phyloP scores from a whole-genome alignment of 2,888 invertebrate species.

The Phania funesta region DNA sequence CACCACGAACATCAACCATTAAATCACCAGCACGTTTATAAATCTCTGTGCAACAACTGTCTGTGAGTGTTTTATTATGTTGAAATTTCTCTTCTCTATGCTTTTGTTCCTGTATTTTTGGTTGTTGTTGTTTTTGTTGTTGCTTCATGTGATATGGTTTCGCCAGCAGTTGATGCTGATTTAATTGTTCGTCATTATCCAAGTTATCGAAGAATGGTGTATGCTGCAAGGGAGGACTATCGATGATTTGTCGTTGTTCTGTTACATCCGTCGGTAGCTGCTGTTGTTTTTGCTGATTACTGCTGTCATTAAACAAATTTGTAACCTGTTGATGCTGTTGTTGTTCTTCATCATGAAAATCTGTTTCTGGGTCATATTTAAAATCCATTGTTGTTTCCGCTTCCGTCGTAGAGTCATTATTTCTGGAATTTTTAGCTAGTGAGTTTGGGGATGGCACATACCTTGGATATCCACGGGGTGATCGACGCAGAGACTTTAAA shows the following conservation, averaged over 20 bases:
- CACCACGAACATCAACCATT: slow-evolving; percentile 29
- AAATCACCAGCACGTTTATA: slow-evolving; percentile 43
- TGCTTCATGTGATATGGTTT: slow-evolving; percentile 19
- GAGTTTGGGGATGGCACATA: slow-evolving; percentile 3
- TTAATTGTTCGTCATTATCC: slow-evolving; percentile 19
- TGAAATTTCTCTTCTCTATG: slow-evolving; percentile 1
- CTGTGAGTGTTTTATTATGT: slow-evolving; percentile 13
- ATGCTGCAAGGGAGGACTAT: slow-evolving; percentile 26
- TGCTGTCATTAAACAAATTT: slow-evolving; percentile 30
- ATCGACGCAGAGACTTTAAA: slow-evolving; percentile 22
- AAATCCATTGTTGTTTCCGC: slow-evolving; percentile 33
- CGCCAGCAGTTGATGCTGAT: slow-evolving; percentile 26
- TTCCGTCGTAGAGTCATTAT: slow-evolving; percentile 32
- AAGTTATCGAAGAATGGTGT: slow-evolving; percentile 5
- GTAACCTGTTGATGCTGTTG: slow-evolving; percentile 31
- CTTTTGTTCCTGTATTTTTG: slow-evolving; percentile 8
- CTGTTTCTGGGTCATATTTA: slow-evolving; percentile 38
- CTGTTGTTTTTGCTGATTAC: slow-evolving; percentile 12
- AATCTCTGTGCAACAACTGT: slow-evolving; percentile 30
- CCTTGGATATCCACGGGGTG: slow-evolving; percentile 42
- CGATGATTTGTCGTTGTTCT: slow-evolving; percentile 36
- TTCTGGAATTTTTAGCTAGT: slow-evolving; percentile 6
- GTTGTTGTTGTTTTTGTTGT: slow-evolving; percentile 1
- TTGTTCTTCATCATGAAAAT: not conserved
- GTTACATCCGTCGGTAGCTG: slow-evolving; percentile 40